Evolutionary conservation across 2,797 vertebrate species (phyloP).

Genomic region (Thripadectes ignobilis): DNA sequence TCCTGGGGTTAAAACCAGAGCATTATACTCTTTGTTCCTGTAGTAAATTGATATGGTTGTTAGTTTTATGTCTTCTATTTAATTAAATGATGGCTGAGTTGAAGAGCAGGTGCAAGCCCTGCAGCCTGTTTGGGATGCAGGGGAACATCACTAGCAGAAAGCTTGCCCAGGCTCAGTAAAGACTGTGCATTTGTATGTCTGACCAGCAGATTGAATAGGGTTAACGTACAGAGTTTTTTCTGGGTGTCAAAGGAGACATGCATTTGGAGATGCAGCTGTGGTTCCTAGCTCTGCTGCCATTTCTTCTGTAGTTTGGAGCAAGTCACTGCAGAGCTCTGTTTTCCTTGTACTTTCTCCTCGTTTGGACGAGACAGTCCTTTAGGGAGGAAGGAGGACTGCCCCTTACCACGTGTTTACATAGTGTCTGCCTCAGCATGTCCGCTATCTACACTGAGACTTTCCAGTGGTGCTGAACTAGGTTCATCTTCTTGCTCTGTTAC

Average conservation of each 20-base stretch:
- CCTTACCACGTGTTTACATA: not conserved
- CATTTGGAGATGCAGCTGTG: not conserved
- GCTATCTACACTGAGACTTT: not conserved
- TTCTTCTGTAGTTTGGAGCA: not conserved
- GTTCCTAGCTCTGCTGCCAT: not conserved
- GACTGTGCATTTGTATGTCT: not conserved
- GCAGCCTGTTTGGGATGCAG: not conserved
- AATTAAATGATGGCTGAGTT: conserved; percentile 17
- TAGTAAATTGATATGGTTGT: conserved; percentile 28
- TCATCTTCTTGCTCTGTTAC: not conserved
- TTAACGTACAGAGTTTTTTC: not conserved
- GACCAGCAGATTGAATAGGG: not conserved
- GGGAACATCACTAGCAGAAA: not conserved
- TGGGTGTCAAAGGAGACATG: not conserved
- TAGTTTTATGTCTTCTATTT: conserved; percentile 35
- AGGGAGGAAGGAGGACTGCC: not conserved
- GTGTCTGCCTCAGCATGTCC: not conserved
- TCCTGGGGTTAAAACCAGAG: conserved; percentile 12
- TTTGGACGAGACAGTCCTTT: not conserved
- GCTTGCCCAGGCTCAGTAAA: not conserved
- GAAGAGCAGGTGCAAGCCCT: not conserved
- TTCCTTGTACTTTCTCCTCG: not conserved
- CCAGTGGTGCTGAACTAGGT: not conserved
- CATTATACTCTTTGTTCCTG: not conserved
- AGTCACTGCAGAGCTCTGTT: not conserved